A percentile compares a stretch with the other conserved stretches of the same genome.
These are phyloP conservation scores for Drymodes brunneopygia DNA, from an alignment of 2,113 vertebrate species.

Conservation along the genomic window DNA sequence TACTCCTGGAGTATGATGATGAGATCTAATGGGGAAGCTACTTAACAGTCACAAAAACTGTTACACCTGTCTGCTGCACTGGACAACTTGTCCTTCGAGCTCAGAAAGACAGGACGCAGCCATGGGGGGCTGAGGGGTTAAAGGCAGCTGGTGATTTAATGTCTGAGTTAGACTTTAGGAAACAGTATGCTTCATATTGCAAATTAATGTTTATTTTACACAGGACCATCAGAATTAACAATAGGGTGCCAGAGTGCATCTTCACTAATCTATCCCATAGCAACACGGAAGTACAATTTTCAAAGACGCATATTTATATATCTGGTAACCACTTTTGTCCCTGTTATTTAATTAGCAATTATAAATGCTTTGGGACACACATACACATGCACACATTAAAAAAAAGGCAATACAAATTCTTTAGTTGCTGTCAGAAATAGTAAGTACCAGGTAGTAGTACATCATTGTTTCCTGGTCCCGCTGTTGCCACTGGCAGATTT, in stretches of 20 bases:
- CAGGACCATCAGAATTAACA: background rate
- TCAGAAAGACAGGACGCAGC: background rate
- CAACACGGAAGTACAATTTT: background rate
- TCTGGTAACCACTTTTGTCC: background rate
- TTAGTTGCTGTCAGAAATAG: background rate
- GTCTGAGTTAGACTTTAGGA: conserved; percentile 18
- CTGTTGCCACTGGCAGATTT: conserved; percentile 63
- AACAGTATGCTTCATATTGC: background rate
- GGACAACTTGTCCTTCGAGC: background rate
- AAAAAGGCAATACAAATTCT: background rate
- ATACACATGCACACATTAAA: background rate
- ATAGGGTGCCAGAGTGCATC: background rate
- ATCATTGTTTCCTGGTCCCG: conserved; percentile 78
- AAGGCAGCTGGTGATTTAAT: conserved; percentile 38
- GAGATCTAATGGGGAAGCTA: background rate
- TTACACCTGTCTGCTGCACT: background rate
- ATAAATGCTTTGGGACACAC: background rate
- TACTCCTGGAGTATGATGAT: background rate
- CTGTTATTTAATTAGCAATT: background rate
- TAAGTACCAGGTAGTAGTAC: background rate
- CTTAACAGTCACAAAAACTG: background rate
- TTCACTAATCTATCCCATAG: background rate
- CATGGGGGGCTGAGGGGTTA: background rate
- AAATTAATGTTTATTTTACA: conserved; percentile 51
- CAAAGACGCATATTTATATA: background rate